Evolutionary conservation across 2,113 vertebrate genomes (phyloP).

Genomic region (Cricetomys ansorgei): DNA sequence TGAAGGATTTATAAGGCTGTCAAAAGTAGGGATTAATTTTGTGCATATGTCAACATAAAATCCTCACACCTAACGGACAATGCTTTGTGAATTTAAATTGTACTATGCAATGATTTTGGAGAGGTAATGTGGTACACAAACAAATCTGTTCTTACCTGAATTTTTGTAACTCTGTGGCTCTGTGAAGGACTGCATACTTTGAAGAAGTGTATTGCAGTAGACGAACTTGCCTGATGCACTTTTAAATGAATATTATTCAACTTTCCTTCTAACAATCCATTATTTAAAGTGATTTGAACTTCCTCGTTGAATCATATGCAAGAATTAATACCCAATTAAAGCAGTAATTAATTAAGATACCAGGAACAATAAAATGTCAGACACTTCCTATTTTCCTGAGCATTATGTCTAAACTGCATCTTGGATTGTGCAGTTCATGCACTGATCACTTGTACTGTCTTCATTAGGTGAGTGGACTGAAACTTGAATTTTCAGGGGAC

Average conservation of each 20-base stretch:
- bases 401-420: neutral
- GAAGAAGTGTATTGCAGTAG: neutral
- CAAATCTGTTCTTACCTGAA: slow-evolving; percentile 79
- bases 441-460: neutral
- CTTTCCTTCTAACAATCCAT: slow-evolving; percentile 50
- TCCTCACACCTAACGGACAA: slow-evolving; percentile 81
- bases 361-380: neutral
- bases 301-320: slow-evolving; percentile 20
- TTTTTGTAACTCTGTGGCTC: slow-evolving; percentile 73
- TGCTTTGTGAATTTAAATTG: slow-evolving; percentile 82
- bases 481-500: neutral
- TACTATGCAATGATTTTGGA: slow-evolving; percentile 62
- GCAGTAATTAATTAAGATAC: neutral
- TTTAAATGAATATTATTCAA: slow-evolving; percentile 73
- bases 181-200: slow-evolving; percentile 61
- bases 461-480: neutral
- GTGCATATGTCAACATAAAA: slow-evolving; percentile 83
- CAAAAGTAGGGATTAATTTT: slow-evolving; percentile 85
- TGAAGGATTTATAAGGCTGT: slow-evolving; percentile 82
- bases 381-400: neutral
- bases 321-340: slow-evolving; percentile 11
- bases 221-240: slow-evolving; percentile 61
- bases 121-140: slow-evolving; percentile 72
- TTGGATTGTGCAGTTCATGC: neutral
- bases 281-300: neutral